Evolutionary conservation across 2,888 invertebrate genomes (phyloP), one percentile per base, ranked within the genome.

Genomic region (Bhutanitis thaidina): DNA sequence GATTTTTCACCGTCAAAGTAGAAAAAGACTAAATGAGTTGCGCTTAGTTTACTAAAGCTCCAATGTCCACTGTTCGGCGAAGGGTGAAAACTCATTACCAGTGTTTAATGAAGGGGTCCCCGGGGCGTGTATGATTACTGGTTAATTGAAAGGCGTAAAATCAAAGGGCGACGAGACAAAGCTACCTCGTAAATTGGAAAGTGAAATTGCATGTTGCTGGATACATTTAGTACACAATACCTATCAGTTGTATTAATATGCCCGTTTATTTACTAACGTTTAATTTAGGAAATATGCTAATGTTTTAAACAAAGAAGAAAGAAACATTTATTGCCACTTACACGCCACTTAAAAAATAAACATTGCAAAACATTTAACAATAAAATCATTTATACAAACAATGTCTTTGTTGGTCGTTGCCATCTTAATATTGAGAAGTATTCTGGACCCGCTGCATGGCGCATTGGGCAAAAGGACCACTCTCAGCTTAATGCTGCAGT

Each of bases 71-170:
- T 82, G 81, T 77, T 74, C 77, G 73, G 56, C 69, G 80, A 78
- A 85, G 87, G 86, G 84, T 79, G 81, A 85, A 88, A 89, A 88
- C 86, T 88, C 86, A 87, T 88, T 87, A 86, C 74, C 75, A 72
- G 71, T 77, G 72, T 78, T 80, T 84, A 84, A 88, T 87, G 81
- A 88, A 89, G 88, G 84, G 84, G 82, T 74, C 74, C 77, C 77
- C 71, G 75, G 75, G 77, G 77, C 80, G 84, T 87, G 80, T 85
- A 85, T 87, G 86, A 86, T 86, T 88, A 87, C 87, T 77, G 76
- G 80, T 81, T 87, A 88, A 89, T 88, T 89, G 86, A 84, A 83
- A 83, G 78, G 78, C 69, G 74, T 77, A 74, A 87, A 87, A 83
- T 85, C 85, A 82, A 73, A 77, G 77, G 69, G 74, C 67, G 67